Conservation (phyloP, 2,888 invertebrate genomes). For the Nycteola revayana region DNA sequence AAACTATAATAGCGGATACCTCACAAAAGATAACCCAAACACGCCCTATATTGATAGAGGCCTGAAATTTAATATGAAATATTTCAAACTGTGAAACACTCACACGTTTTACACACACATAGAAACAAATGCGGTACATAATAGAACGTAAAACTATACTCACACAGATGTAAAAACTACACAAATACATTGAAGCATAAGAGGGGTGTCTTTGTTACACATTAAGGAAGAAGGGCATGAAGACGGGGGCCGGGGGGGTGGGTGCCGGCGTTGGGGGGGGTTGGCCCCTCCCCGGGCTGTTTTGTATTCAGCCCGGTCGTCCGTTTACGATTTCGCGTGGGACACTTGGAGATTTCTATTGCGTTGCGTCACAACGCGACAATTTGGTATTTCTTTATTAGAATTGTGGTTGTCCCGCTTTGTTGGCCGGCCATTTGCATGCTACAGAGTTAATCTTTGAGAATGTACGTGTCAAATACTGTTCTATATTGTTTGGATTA, state of each 20-base stretch:
- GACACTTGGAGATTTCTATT: constrained; percentile 75
- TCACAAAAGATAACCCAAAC: constrained; percentile 66
- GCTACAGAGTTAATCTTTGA: constrained; percentile 29
- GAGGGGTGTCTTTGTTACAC: constrained; percentile 81
- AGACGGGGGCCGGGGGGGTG: constrained; percentile 49
- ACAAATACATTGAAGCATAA: constrained; percentile 70
- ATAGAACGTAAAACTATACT: constrained; percentile 50
- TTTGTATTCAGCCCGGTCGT: constrained; percentile 75
- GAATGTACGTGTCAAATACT: constrained; percentile 15
- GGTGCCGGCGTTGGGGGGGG: constrained; percentile 39
- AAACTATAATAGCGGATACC: constrained; percentile 42
- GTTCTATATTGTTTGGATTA: constrained; percentile 3
- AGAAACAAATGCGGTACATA: constrained; percentile 26
- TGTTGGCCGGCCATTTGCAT: constrained; percentile 37
- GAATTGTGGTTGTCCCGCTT: constrained; percentile 41
- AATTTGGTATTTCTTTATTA: constrained; percentile 75
- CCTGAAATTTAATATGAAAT: constrained; percentile 79
- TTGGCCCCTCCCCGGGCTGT: constrained; percentile 47
- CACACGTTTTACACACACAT: constrained; percentile 34
- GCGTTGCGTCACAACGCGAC: constrained; percentile 56
- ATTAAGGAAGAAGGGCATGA: constrained; percentile 79
- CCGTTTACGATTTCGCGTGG: constrained; percentile 78
- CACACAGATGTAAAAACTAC: constrained; percentile 60
- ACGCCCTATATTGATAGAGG: constrained; percentile 71
- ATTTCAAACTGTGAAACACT: constrained; percentile 58